Conservation (phyloP, 2,797 vertebrate species). For the Margarornis squamiger region DNA sequence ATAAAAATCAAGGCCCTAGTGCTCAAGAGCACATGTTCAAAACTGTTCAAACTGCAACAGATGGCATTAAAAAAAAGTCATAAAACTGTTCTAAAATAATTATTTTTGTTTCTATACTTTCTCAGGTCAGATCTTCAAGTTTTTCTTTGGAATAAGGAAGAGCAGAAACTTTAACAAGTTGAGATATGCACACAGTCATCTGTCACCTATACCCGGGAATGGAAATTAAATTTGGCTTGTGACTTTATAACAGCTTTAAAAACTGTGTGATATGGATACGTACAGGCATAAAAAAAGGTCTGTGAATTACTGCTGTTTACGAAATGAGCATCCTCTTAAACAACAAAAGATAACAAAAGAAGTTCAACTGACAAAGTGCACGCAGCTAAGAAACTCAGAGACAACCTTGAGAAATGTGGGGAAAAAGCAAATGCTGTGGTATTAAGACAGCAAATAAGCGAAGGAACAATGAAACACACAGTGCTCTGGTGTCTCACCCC, state of each 20-base stretch:
- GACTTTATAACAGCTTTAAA: neutral
- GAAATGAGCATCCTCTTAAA: neutral
- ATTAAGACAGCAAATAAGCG: neutral
- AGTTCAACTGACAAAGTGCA: neutral
- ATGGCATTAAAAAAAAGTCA: neutral
- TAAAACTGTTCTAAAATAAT: neutral
- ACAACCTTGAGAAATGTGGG: neutral
- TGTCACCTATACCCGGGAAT: neutral
- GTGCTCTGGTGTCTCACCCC: neutral
- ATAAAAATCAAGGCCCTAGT: neutral
- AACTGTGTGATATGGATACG: neutral
- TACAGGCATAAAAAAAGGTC: neutral
- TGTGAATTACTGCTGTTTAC: neutral
- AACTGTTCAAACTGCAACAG: neutral
- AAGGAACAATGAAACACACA: neutral
- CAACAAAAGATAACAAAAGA: neutral
- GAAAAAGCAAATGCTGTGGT: neutral
- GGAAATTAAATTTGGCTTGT: neutral
- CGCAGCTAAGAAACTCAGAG: neutral
- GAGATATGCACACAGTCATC: neutral
- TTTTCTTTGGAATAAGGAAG: neutral
- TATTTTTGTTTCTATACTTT: neutral
- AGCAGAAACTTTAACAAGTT: neutral
- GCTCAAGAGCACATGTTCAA: neutral
- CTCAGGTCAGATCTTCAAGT: neutral